A percentile compares a stretch with the other conserved stretches of the same genome.
Evolutionary conservation across 1,140 invertebrate species (phyloP).

Genomic region (Eubasilissa regina): DNA sequence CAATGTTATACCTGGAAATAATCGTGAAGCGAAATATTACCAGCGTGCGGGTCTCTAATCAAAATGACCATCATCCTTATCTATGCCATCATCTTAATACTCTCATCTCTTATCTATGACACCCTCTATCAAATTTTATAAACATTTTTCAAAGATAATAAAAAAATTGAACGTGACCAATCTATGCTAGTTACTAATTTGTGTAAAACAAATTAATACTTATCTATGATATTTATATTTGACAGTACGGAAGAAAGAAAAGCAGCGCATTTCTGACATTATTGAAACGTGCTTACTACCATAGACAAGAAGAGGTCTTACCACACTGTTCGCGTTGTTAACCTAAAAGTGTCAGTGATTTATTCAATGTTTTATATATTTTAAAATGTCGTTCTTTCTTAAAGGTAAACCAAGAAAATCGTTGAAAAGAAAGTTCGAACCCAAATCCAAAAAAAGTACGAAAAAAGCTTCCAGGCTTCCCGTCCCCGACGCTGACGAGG

Average conservation of each 20-base stretch:
- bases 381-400: constrained; percentile 74
- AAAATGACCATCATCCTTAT: no score
- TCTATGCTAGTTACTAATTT: no score
- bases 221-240: constrained; percentile 8
- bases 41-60: no score
- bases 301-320: no score
- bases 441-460: constrained; percentile 64
- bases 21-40: no score
- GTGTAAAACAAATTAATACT: neutral
- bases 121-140: no score
- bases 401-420: constrained; percentile 74
- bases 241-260: neutral
- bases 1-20: no score
- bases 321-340: neutral
- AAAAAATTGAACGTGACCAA: no score
- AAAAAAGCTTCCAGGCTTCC: constrained; percentile 61
- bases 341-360: constrained; percentile 29
- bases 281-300: constrained; percentile 11
- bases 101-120: no score
- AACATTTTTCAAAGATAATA: no score
- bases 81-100: no score
- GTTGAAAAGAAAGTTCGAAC: constrained; percentile 71
- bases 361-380: constrained; percentile 6
- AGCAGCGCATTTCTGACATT: neutral
- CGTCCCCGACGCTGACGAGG: constrained; percentile 65